Evolutionary conservation across 2,888 invertebrate species (phyloP).

Genomic region (Orthosia gracilis): DNA sequence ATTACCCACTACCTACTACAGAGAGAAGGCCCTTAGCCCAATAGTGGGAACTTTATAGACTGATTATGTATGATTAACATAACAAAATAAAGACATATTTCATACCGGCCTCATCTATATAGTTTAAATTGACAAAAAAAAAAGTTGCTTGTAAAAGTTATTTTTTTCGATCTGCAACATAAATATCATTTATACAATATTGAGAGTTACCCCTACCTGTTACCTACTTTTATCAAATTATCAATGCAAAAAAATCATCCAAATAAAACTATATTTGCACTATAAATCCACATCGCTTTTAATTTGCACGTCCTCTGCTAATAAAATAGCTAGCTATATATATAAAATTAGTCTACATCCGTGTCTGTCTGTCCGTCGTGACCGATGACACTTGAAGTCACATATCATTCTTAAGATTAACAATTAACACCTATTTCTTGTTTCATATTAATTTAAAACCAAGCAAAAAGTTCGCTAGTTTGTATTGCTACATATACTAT

Average conservation of each 20-base stretch:
- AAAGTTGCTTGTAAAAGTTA: too few species aligned
- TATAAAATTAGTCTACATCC: constrained; percentile 28
- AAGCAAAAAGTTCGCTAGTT: constrained; percentile 12
- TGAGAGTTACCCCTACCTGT: too few species aligned
- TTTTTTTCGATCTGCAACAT: too few species aligned
- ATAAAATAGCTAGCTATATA: neutral
- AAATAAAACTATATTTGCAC: constrained; percentile 13
- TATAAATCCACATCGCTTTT: constrained; percentile 3
- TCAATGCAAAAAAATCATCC: neutral
- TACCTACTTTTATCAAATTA: constrained; percentile 13
- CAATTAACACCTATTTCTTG: constrained; percentile 51
- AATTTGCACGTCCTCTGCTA: constrained; percentile 20
- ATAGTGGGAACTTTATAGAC: too few species aligned
- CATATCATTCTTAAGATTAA: constrained; percentile 35
- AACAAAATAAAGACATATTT: neutral
- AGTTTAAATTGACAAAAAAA: too few species aligned
- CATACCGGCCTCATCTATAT: too few species aligned
- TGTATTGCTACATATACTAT: constrained; percentile 1
- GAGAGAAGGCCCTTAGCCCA: too few species aligned
- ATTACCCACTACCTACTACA: too few species aligned
- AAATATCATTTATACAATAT: too few species aligned
- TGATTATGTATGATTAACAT: too few species aligned
- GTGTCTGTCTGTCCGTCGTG: constrained; percentile 23
- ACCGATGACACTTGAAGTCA: constrained; percentile 39
- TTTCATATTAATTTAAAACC: constrained; percentile 28